Evolutionary conservation across 2,113 vertebrate genomes (phyloP).

Genomic region (Daphoenositta chrysoptera): DNA sequence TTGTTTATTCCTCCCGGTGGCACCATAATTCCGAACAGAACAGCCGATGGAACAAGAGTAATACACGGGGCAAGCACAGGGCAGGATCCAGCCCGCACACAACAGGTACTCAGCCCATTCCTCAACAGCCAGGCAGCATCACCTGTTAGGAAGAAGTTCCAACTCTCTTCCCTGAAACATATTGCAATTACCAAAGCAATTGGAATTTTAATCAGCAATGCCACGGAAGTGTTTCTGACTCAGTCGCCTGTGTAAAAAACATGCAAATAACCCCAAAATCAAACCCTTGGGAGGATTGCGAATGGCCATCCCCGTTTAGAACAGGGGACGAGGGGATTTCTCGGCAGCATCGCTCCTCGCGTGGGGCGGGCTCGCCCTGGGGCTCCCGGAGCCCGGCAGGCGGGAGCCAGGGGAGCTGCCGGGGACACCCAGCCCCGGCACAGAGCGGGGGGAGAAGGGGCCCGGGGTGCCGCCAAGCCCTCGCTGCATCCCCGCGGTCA

Average conservation of each 20-base stretch:
- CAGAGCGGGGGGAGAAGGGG: neutral
- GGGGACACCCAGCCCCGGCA: neutral
- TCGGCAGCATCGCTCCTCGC: rapidly evolving
- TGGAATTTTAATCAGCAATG: conserved; percentile 14
- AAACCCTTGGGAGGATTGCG: rapidly evolving
- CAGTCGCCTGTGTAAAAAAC: neutral
- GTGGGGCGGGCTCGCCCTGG: neutral
- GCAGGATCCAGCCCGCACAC: neutral
- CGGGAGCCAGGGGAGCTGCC: rapidly evolving
- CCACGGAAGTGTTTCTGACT: neutral
- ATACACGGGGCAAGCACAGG: neutral
- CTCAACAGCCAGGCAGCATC: neutral
- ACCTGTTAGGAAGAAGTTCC: neutral
- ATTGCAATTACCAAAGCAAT: conserved; percentile 35
- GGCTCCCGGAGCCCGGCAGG: rapidly evolving
- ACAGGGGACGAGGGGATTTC: rapidly evolving
- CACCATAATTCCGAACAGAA: neutral
- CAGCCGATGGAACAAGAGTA: rapidly evolving
- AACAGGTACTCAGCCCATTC: neutral
- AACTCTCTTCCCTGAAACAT: conserved; percentile 19
- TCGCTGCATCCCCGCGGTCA: neutral
- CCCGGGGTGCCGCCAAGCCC: rapidly evolving
- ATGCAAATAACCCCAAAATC: neutral
- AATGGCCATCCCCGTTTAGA: rapidly evolving
- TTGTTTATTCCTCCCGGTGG: neutral